phyloP scores from a whole-genome alignment of 2,888 invertebrate species.

The Perdita meconis region DNA sequence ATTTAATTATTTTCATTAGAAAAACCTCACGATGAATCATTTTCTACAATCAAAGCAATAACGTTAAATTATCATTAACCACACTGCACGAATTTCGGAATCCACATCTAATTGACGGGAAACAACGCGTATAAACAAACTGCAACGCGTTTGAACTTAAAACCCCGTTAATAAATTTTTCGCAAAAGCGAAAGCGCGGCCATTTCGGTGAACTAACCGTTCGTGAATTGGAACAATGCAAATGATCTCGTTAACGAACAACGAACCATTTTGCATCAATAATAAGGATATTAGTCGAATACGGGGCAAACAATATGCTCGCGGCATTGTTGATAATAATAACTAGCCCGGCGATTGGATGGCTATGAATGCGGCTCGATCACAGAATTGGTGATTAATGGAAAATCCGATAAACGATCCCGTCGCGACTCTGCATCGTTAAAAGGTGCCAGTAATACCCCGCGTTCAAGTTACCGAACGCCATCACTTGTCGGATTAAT shows the following conservation, averaged over 20 bases:
- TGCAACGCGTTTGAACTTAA: no score
- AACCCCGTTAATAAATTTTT: not conserved
- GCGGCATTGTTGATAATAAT: slow-evolving; percentile 45
- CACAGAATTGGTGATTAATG: slow-evolving; percentile 50
- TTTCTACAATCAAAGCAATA: no score
- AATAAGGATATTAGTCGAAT: slow-evolving; percentile 25
- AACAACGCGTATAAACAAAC: no score
- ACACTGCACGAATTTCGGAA: no score
- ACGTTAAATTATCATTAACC: no score
- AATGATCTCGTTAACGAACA: not conserved
- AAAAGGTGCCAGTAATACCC: slow-evolving; percentile 43
- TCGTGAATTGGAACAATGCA: slow-evolving; percentile 9
- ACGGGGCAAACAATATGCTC: slow-evolving; percentile 18
- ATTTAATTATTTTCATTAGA: no score
- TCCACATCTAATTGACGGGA: no score
- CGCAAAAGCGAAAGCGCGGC: not conserved
- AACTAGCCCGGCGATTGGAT: slow-evolving; percentile 25
- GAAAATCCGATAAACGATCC: slow-evolving; percentile 52
- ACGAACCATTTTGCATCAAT: slow-evolving; percentile 19
- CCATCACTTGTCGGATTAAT: slow-evolving; percentile 49
- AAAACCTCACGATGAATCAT: no score
- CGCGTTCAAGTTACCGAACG: slow-evolving; percentile 18
- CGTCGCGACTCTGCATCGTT: slow-evolving; percentile 29
- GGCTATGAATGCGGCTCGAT: slow-evolving; percentile 27
- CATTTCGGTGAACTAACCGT: not conserved